A percentile compares a stretch with the other conserved stretches of the same genome.
Conservation (phyloP, 2,113 vertebrate genomes). For the Donacobius atricapilla region DNA sequence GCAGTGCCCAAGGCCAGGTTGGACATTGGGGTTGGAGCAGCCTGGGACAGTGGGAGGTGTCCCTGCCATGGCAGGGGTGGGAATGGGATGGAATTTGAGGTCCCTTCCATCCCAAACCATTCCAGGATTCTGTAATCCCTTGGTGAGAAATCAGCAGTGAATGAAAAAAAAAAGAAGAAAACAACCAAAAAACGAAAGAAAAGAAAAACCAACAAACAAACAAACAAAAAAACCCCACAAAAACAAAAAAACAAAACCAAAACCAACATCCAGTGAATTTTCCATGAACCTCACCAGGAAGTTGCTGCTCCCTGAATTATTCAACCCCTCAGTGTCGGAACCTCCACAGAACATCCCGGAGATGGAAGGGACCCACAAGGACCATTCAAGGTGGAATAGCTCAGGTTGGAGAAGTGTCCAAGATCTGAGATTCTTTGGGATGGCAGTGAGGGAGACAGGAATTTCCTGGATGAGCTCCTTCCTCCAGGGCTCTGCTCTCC, state of each 20-base stretch:
- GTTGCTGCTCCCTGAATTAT: not conserved
- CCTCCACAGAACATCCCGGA: not conserved
- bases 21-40: fast-evolving
- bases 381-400: not conserved
- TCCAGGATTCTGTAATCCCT: fast-evolving
- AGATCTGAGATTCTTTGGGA: not conserved
- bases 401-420: not conserved
- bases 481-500: not conserved
- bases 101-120: not conserved
- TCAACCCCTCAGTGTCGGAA: fast-evolving
- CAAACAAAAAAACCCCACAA: not conserved
- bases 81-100: not conserved
- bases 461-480: not conserved
- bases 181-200: no score
- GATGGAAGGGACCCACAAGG: not conserved
- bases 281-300: not conserved
- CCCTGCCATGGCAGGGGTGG: fast-evolving
- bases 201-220: not conserved
- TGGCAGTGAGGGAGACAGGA: not conserved
- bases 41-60: not conserved
- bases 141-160: not conserved
- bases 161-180: not conserved
- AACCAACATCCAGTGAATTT: fast-evolving
- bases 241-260: no score
- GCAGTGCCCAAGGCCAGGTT: not conserved